Percentiles rank a stretch among this genome's conserved stretches.
These are phyloP conservation scores for Bactericera cockerelli DNA, from an alignment of 1,140 invertebrate species.

Conservation along the genomic window DNA sequence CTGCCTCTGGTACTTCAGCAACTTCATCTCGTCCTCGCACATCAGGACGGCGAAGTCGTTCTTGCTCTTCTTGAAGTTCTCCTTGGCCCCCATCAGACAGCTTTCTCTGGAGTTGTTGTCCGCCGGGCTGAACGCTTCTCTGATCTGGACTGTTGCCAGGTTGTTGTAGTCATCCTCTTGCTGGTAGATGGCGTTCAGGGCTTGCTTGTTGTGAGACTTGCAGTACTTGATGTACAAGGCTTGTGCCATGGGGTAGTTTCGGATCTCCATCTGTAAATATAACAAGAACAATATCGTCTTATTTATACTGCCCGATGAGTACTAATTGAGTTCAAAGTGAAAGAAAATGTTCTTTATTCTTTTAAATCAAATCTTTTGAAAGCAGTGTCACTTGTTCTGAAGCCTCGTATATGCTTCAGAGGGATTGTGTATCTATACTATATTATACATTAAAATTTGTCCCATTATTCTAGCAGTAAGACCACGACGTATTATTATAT, in stretches of 20 bases:
- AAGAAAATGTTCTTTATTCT: too few relatives aligned
- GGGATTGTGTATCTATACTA: too few relatives aligned
- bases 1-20: slow-evolving; percentile 55
- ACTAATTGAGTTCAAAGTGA: too few relatives aligned
- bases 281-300: too few relatives aligned
- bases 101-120: slow-evolving; percentile 38
- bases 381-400: too few relatives aligned
- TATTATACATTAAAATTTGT: too few relatives aligned
- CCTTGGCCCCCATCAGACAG: slow-evolving; percentile 44
- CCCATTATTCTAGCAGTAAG: too few relatives aligned
- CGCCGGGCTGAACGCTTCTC: slow-evolving; percentile 45
- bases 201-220: slow-evolving; percentile 59
- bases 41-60: slow-evolving; percentile 59
- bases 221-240: slow-evolving; percentile 81
- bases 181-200: slow-evolving; percentile 67
- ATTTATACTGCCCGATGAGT: too few relatives aligned
- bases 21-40: slow-evolving; percentile 60
- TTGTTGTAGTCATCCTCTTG: slow-evolving; percentile 81
- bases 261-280: slow-evolving; percentile 52
- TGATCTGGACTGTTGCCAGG: slow-evolving; percentile 57
- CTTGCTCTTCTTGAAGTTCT: slow-evolving; percentile 64
- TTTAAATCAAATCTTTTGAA: too few relatives aligned
- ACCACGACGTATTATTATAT: too few relatives aligned
- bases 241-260: slow-evolving; percentile 71
- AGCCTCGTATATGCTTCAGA: too few relatives aligned